A percentile compares a stretch with the other conserved stretches of the same genome.
These are phyloP conservation scores for Tethea ocularis DNA, from an alignment of 2,888 invertebrate species.

Conservation along the genomic window DNA sequence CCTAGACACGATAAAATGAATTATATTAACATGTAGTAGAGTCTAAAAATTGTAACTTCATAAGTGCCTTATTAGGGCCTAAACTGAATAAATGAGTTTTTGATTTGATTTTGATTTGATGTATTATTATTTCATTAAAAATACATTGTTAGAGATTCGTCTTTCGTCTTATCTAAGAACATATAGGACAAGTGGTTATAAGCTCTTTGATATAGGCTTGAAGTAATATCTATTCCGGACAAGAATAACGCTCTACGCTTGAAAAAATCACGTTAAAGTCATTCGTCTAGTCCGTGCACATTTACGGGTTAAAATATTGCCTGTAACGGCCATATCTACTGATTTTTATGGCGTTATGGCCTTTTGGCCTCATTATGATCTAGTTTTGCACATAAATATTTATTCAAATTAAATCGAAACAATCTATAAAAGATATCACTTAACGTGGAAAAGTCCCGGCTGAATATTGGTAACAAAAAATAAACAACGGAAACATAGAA, in stretches of 20 bases:
- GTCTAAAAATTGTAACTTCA: no score
- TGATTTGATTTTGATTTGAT: no score
- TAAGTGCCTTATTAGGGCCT: no score
- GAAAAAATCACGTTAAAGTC: background rate
- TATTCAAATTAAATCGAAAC: slow-evolving; percentile 1
- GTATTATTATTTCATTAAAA: no score
- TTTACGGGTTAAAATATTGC: background rate
- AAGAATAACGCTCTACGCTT: background rate
- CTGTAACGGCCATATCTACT: background rate
- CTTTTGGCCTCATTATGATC: background rate
- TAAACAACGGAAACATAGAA: background rate
- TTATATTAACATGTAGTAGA: no score
- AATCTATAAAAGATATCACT: background rate
- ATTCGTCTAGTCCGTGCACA: background rate
- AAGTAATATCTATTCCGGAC: background rate
- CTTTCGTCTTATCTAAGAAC: background rate
- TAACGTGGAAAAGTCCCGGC: background rate
- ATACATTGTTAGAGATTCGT: background rate
- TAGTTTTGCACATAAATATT: background rate
- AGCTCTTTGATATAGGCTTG: no score
- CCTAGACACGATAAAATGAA: no score
- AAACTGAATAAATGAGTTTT: no score
- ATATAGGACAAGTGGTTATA: no score
- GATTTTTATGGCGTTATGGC: background rate
- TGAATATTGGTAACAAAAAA: background rate